phyloP scores from a whole-genome alignment of 2,888 invertebrate genomes.

The Thecophora atra region DNA sequence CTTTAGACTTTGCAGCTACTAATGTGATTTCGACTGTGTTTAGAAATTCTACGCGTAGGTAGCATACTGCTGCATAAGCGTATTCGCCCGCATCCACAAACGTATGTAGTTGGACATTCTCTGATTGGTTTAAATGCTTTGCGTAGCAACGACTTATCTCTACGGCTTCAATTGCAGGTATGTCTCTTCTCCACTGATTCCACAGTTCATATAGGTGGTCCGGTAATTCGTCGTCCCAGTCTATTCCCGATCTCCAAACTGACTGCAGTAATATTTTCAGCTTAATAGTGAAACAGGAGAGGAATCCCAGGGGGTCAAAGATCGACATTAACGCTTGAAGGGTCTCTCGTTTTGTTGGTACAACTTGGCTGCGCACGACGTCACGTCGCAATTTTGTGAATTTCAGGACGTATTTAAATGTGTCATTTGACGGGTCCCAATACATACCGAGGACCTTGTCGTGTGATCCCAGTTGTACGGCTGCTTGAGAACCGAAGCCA shows the following conservation, averaged over 20 bases:
- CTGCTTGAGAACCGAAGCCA: too few species aligned
- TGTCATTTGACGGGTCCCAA: too few species aligned
- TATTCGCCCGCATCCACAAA: conserved; percentile 43
- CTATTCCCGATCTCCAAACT: conserved; percentile 44
- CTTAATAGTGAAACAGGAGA: conserved; percentile 39
- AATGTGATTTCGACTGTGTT: conserved; percentile 2
- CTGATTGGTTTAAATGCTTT: neutral
- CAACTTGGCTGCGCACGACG: too few species aligned
- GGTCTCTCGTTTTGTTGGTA: too few species aligned
- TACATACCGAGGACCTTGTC: too few species aligned
- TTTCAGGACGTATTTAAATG: too few species aligned
- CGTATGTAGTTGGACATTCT: conserved; percentile 39
- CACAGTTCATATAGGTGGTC: conserved; percentile 34
- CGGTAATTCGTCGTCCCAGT: conserved; percentile 39
- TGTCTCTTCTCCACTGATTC: conserved; percentile 38
- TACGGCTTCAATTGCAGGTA: conserved; percentile 36
- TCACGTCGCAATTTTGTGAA: too few species aligned
- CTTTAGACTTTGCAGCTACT: conserved; percentile 34
- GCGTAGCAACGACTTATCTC: conserved; percentile 42
- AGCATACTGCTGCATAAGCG: conserved; percentile 39
- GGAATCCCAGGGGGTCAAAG: conserved; percentile 42
- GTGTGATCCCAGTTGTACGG: too few species aligned
- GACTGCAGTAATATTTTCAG: conserved; percentile 44
- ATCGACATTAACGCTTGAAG: too few species aligned
- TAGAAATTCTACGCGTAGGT: conserved; percentile 19